phyloP scores from a whole-genome alignment of 2,113 vertebrate genomes.

The Menura novaehollandiae region DNA sequence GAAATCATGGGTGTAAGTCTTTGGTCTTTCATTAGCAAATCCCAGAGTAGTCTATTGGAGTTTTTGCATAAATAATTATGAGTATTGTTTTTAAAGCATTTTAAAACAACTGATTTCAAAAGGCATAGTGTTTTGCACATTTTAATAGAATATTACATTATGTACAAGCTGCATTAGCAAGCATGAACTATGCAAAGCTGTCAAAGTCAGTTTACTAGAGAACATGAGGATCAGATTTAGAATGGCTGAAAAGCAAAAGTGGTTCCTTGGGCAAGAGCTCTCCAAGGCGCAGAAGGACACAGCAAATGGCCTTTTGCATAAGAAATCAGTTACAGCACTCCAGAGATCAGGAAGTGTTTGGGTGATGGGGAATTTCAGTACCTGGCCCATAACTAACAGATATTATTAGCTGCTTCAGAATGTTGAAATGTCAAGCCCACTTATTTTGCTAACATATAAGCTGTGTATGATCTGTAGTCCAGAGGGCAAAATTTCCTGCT shows the following conservation, averaged over 20 bases:
- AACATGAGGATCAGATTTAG: neutral
- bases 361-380: neutral
- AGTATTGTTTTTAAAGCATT: neutral
- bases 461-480: neutral
- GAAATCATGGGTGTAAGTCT: neutral
- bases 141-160: neutral
- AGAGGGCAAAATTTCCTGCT: neutral
- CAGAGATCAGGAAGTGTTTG: neutral
- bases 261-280: neutral
- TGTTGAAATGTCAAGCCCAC: neutral
- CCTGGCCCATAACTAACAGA: neutral
- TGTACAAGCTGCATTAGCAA: neutral
- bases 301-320: neutral
- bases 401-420: neutral
- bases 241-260: neutral
- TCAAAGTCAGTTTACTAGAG: neutral
- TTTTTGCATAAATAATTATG: neutral
- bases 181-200: neutral
- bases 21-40: neutral
- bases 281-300: neutral
- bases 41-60: neutral
- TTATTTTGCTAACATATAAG: neutral
- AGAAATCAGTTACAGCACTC: neutral
- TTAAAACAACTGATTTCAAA: neutral
- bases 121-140: rapidly evolving